Percentiles rank a stretch among this genome's conserved stretches.
Conservation (phyloP, 2,113 vertebrate species). For the Mormoops blainvillei region DNA sequence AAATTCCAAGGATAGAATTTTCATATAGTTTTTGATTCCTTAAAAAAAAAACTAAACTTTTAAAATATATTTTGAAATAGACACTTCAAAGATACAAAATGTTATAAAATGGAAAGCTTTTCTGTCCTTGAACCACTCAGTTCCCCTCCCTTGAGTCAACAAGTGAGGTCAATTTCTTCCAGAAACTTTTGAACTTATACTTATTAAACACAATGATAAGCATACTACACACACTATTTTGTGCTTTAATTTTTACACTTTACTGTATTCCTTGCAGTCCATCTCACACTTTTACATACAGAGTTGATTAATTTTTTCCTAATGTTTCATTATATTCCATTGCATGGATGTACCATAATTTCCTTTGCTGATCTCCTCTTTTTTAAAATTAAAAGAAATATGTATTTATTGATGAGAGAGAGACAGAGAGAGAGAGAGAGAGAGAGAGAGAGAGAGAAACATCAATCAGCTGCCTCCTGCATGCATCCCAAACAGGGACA, state of each 20-base stretch:
- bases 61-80: not conserved
- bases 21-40: not conserved
- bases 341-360: not conserved
- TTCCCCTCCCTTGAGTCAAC: not conserved
- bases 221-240: not conserved
- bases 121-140: not conserved
- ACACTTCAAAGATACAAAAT: not conserved
- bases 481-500: too few species aligned
- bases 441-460: too few species aligned
- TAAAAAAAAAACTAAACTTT: not conserved
- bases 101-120: not conserved
- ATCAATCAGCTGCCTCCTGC: too few species aligned
- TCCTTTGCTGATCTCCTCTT: not conserved
- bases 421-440: too few species aligned
- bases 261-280: not conserved
- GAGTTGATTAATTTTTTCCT: not conserved
- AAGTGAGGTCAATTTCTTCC: not conserved
- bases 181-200: not conserved
- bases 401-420: too few species aligned
- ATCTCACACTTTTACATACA: not conserved
- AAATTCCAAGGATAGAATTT: not conserved
- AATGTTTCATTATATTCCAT: not conserved
- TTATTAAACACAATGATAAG: not conserved
- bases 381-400: too few species aligned
- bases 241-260: not conserved